phyloP scores from a whole-genome alignment of 2,797 vertebrate species.

The Loriculus beryllinus region DNA sequence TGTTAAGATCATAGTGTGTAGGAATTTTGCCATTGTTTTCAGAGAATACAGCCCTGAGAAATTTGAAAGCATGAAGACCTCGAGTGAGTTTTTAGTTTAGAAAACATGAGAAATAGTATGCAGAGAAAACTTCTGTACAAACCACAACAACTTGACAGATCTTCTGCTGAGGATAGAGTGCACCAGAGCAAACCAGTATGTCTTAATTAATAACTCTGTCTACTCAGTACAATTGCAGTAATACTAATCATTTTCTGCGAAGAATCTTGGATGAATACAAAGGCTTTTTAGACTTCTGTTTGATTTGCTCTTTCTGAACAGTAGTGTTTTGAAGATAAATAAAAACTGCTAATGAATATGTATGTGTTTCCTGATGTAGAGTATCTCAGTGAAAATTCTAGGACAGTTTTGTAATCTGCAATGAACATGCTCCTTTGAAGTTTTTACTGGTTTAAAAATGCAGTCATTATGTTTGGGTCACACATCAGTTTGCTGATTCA shows the following conservation, averaged over 20 bases:
- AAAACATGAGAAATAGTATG: background rate
- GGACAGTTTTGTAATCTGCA: background rate
- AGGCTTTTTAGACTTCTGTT: background rate
- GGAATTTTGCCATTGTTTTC: background rate
- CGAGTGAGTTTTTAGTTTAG: background rate
- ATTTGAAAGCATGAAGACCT: background rate
- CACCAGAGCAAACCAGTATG: conserved; percentile 28
- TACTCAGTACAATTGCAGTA: background rate
- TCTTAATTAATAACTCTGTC: conserved; percentile 58
- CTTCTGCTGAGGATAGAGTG: background rate
- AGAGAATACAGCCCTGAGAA: background rate
- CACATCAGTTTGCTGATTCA: conserved; percentile 25
- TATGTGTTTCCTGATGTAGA: background rate
- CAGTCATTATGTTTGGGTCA: conserved; percentile 3
- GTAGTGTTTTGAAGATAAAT: conserved; percentile 27
- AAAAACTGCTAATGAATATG: conserved; percentile 11
- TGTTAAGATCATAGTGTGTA: background rate
- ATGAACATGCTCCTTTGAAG: conserved; percentile 42
- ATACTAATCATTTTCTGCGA: background rate
- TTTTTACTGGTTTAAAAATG: conserved; percentile 8
- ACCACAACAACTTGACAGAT: conserved; percentile 28
- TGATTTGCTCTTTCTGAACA: conserved; percentile 17
- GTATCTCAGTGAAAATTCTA: background rate
- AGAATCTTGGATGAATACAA: background rate
- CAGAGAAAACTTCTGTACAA: background rate